A percentile compares a stretch with the other conserved stretches of the same genome.
Evolutionary conservation across 2,113 vertebrate genomes (phyloP).

Genomic region (Engraulis encrasicolus): DNA sequence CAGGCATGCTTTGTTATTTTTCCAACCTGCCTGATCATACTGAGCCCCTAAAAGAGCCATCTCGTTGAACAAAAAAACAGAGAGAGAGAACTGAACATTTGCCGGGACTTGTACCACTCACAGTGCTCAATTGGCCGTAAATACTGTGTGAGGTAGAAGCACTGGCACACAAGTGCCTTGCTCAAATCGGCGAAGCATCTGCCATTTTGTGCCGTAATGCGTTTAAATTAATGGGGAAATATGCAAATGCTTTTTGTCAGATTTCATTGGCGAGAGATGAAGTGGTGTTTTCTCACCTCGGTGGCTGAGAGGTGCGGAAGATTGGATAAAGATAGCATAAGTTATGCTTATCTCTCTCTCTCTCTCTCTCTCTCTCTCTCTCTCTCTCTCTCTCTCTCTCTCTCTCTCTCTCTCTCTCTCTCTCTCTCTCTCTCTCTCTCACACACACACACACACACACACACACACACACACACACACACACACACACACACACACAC

Average conservation of each 20-base stretch:
- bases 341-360: neutral
- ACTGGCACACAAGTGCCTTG: neutral
- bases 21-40: neutral
- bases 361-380: neutral
- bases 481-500: too few relatives aligned
- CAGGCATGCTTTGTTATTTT: too few relatives aligned
- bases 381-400: neutral
- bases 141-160: neutral
- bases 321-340: conserved; percentile 10
- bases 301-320: neutral
- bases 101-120: neutral
- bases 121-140: neutral
- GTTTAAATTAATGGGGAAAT: neutral
- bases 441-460: too few relatives aligned
- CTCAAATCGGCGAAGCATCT: neutral
- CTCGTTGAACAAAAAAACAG: neutral
- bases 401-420: neutral
- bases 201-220: neutral
- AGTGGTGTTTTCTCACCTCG: neutral
- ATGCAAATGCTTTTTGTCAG: neutral
- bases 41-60: neutral
- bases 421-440: neutral
- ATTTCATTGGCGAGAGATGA: conserved; percentile 1
- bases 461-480: too few relatives aligned
- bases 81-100: neutral